phyloP scores from a whole-genome alignment of 2,888 invertebrate genomes.

The Hartigia nigra region DNA sequence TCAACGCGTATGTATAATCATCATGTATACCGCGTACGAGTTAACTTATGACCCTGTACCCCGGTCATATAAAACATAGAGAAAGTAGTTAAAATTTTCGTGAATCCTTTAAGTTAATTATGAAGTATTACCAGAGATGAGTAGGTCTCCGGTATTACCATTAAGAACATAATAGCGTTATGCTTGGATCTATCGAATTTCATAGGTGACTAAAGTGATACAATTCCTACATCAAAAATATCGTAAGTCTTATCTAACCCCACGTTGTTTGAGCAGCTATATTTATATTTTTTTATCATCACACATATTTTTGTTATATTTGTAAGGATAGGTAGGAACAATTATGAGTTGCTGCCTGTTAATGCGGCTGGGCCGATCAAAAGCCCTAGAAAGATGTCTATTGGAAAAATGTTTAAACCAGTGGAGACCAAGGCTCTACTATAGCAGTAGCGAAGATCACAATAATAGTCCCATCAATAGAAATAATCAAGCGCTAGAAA shows the following conservation, averaged over 20 bases:
- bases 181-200: not conserved
- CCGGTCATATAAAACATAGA: not conserved
- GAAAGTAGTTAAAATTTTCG: not conserved
- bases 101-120: not conserved
- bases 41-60: not conserved
- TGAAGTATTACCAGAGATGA: too few species aligned
- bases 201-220: not conserved
- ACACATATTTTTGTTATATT: not conserved
- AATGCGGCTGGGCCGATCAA: constrained; percentile 35
- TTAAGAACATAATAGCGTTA: not conserved
- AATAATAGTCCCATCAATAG: constrained; percentile 33
- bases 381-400: constrained; percentile 40
- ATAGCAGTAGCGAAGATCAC: constrained; percentile 39
- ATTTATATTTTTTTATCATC: not conserved
- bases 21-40: not conserved
- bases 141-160: too few species aligned
- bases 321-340: constrained; percentile 25
- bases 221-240: not conserved
- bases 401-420: constrained; percentile 48
- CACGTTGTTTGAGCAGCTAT: not conserved
- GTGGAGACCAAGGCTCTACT: constrained; percentile 46
- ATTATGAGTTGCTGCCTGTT: constrained; percentile 50
- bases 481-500: constrained; percentile 33
- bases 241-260: not conserved
- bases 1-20: not conserved